These are phyloP conservation scores for Mesodorylaimus sp. DNA, from an alignment of 2,888 invertebrate genomes.

Conservation along the genomic window DNA sequence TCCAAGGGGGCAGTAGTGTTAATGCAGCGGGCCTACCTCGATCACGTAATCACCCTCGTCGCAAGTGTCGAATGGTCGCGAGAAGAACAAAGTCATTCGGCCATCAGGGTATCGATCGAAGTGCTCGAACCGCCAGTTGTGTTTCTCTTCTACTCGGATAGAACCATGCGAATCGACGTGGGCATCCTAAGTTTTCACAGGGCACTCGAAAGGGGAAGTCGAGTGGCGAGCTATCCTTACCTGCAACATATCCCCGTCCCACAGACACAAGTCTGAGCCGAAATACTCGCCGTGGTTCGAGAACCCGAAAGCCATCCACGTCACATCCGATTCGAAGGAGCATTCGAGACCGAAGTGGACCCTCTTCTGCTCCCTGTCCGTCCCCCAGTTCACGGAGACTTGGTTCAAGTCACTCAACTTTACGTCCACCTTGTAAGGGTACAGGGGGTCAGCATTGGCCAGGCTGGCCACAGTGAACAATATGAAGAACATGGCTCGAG, in stretches of 20 bases:
- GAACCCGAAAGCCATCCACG: conserved; percentile 20
- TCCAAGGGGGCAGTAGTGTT: background rate
- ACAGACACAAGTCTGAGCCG: conserved; percentile 24
- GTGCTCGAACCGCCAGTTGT: conserved; percentile 24
- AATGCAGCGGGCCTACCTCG: conserved; percentile 21
- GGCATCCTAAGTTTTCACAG: conserved; percentile 20
- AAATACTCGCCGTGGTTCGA: conserved; percentile 18
- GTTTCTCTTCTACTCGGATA: conserved; percentile 22
- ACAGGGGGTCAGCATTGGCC: too few relatives aligned
- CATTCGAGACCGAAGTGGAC: background rate
- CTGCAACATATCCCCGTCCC: too few relatives aligned
- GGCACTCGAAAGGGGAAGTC: background rate
- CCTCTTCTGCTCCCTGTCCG: background rate
- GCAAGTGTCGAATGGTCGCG: conserved; percentile 27
- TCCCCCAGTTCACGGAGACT: background rate
- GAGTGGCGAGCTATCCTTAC: conserved; percentile 6
- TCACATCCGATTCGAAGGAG: background rate
- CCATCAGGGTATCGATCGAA: conserved; percentile 13
- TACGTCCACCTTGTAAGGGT: too few relatives aligned
- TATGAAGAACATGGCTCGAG: too few relatives aligned
- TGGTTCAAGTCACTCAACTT: background rate
- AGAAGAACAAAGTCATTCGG: conserved; percentile 18
- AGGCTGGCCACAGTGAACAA: too few relatives aligned
- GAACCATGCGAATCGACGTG: conserved; percentile 24
- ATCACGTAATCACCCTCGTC: conserved; percentile 27